A percentile compares a stretch with the other conserved stretches of the same genome.
Conservation (phyloP, 2,113 vertebrate genomes). For the Lates calcarifer region DNA sequence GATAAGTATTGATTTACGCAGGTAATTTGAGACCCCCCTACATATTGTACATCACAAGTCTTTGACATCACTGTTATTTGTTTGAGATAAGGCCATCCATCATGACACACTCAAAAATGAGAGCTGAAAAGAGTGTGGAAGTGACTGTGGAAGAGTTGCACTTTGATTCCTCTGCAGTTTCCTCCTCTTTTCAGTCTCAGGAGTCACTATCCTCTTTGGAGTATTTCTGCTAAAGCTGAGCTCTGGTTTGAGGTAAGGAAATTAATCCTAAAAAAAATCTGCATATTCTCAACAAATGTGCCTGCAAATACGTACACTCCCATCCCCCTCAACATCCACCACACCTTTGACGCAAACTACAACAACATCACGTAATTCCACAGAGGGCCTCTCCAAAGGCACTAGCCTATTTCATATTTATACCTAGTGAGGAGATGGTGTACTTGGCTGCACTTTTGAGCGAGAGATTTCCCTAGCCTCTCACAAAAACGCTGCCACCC, state of each 20-base stretch:
- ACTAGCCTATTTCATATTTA: constrained; percentile 78
- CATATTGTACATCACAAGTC: constrained; percentile 65
- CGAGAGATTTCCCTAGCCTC: constrained; percentile 76
- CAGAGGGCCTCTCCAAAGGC: constrained; percentile 58
- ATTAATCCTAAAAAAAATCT: constrained; percentile 45
- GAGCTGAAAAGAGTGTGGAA: constrained; percentile 20
- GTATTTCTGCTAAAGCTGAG: constrained; percentile 26
- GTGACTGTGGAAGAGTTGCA: constrained; percentile 21
- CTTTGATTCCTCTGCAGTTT: constrained; percentile 40
- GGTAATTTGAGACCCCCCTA: constrained; percentile 68
- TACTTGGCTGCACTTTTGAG: constrained; percentile 65
- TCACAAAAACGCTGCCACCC: constrained; percentile 66
- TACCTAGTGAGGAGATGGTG: constrained; percentile 63
- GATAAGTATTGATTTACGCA: constrained; percentile 78
- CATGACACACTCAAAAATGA: constrained; percentile 40
- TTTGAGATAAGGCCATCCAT: constrained; percentile 66
- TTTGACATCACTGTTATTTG: constrained; percentile 63
- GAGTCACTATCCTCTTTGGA: constrained; percentile 22
- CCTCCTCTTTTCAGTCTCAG: constrained; percentile 9
- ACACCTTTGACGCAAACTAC: constrained; percentile 49
- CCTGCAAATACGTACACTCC: neutral
- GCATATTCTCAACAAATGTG: constrained; percentile 31
- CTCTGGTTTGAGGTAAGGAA: constrained; percentile 24
- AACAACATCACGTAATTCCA: constrained; percentile 59
- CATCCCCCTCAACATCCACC: neutral